These are phyloP conservation scores for Palaemon carinicauda DNA, from an alignment of 1,140 invertebrate species.

Conservation along the genomic window DNA sequence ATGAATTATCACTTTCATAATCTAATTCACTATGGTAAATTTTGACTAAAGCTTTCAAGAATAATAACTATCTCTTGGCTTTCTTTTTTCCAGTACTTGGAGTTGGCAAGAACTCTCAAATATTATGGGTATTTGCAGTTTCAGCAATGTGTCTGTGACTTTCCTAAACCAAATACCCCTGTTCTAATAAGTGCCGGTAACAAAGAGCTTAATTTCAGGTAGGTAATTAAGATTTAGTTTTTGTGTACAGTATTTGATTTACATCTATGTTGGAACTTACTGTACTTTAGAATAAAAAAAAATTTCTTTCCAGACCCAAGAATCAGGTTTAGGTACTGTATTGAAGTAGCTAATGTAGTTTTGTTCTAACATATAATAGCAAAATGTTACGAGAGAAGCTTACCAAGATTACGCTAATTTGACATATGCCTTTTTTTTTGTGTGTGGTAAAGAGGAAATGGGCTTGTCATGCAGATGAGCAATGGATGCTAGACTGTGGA, in stretches of 20 bases:
- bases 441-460: background rate
- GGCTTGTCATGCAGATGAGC: too few relatives aligned
- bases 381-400: too few relatives aligned
- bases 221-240: background rate
- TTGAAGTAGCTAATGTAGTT: too few relatives aligned
- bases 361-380: too few relatives aligned
- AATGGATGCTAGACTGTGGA: too few relatives aligned
- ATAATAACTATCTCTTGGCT: background rate
- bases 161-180: slow-evolving; percentile 74
- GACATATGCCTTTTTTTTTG: background rate
- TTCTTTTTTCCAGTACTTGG: slow-evolving; percentile 76
- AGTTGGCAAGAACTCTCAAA: slow-evolving; percentile 79
- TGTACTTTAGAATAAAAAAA: too few relatives aligned
- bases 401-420: background rate
- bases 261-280: too few relatives aligned
- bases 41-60: background rate
- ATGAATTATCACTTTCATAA: too few relatives aligned
- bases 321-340: too few relatives aligned
- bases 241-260: too few relatives aligned
- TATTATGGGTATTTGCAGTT: slow-evolving; percentile 92
- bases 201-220: slow-evolving; percentile 78
- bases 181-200: slow-evolving; percentile 79
- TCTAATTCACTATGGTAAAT: background rate
- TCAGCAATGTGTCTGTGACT: slow-evolving; percentile 78
- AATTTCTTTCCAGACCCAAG: too few relatives aligned